Conservation (phyloP, 2,797 vertebrate genomes). For the Coregonus ussuriensis region DNA sequence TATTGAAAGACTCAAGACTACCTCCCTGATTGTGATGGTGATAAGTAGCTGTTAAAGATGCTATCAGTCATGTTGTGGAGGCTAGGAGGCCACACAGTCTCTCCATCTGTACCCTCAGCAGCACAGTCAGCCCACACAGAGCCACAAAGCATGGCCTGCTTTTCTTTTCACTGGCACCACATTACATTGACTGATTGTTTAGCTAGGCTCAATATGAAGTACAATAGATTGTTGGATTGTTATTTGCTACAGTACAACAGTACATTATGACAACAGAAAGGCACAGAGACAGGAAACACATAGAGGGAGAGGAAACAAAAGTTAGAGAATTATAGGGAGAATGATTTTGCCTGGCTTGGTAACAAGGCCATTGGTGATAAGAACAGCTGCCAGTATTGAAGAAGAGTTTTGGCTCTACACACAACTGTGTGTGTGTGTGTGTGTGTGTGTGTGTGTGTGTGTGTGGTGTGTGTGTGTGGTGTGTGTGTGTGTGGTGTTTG, state of each 20-base stretch:
- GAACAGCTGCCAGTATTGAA: constrained; percentile 32
- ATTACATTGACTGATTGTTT: constrained; percentile 67
- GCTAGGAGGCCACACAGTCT: constrained; percentile 57
- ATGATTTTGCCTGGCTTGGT: constrained; percentile 50
- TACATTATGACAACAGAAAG: neutral
- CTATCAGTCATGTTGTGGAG: constrained; percentile 49
- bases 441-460: no score
- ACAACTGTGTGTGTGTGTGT: no score
- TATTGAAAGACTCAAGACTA: constrained; percentile 24
- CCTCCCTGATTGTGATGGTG: constrained; percentile 40
- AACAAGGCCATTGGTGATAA: constrained; percentile 20
- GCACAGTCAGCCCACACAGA: constrained; percentile 45
- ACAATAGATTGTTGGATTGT: constrained; percentile 63
- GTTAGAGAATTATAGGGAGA: constrained; percentile 29
- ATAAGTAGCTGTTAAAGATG: constrained; percentile 67
- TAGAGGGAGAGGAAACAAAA: neutral
- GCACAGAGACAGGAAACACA: neutral
- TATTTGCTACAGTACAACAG: constrained; percentile 19
- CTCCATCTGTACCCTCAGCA: constrained; percentile 73
- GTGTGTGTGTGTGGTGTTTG: no score
- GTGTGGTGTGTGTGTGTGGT: no score
- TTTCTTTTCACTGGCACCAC: constrained; percentile 56
- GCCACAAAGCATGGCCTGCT: constrained; percentile 40
- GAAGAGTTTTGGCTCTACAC: constrained; percentile 36
- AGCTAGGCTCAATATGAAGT: constrained; percentile 61